Percentiles rank a stretch among this genome's conserved stretches.
Conservation (phyloP, 2,113 vertebrate genomes). For the Apus apus region DNA sequence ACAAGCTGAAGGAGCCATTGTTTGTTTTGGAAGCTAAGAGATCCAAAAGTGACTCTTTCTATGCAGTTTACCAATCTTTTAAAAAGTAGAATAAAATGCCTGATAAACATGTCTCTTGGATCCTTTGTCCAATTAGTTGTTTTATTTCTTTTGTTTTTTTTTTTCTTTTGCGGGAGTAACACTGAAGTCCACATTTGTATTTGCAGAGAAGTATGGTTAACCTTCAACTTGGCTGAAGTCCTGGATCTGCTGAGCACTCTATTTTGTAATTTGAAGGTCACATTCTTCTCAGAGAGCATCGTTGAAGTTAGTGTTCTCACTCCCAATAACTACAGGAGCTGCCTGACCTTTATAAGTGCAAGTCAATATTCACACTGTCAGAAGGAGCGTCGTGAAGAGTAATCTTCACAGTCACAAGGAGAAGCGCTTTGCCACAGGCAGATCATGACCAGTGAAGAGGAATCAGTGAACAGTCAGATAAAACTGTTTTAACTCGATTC, state of each 20-base stretch:
- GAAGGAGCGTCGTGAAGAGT: constrained; percentile 39
- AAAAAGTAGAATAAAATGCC: constrained; percentile 31
- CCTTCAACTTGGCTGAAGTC: constrained; percentile 41
- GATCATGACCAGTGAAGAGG: constrained; percentile 44
- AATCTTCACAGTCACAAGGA: constrained; percentile 57
- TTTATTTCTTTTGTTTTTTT: not conserved
- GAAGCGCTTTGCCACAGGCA: constrained; percentile 65
- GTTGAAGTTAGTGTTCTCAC: constrained; percentile 61
- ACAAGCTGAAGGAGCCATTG: constrained; percentile 5
- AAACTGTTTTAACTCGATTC: constrained; percentile 69
- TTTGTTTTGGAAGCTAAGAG: constrained; percentile 32
- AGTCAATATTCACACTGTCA: constrained; percentile 71
- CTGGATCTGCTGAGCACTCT: constrained; percentile 14
- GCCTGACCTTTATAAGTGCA: constrained; percentile 74
- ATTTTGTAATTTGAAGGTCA: constrained; percentile 71
- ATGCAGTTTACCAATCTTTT: not conserved
- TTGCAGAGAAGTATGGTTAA: constrained; percentile 32
- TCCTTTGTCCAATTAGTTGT: not conserved
- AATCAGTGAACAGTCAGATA: constrained; percentile 46
- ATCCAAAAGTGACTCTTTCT: not conserved
- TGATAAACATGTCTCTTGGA: not conserved
- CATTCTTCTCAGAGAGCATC: constrained; percentile 61
- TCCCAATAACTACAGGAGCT: constrained; percentile 63
- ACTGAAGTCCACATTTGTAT: not conserved
- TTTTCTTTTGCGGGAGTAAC: not conserved